phyloP scores from a whole-genome alignment of 1,140 invertebrate species.

The Drosophila ambigua region DNA sequence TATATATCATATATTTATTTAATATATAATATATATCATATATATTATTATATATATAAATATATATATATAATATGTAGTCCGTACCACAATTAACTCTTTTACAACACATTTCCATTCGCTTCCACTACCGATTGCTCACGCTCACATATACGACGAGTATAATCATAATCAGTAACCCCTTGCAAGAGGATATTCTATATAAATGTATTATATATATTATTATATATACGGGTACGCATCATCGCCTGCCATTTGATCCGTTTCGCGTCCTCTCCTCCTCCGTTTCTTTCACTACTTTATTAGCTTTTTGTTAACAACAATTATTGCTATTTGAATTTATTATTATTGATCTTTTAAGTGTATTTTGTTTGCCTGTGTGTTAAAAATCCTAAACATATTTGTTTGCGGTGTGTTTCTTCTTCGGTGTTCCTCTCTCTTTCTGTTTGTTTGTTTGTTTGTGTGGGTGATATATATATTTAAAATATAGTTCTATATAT shows the following conservation, averaged over 20 bases:
- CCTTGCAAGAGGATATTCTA: too few species aligned
- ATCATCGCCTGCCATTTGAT: slow-evolving; percentile 19
- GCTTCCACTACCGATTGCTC: slow-evolving; percentile 32
- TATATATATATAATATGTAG: slow-evolving; percentile 63
- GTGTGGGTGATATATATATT: slow-evolving; percentile 31
- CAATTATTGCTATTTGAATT: slow-evolving; percentile 78
- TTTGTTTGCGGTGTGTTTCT: slow-evolving; percentile 58
- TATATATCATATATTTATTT: slow-evolving; percentile 33
- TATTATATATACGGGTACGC: slow-evolving; percentile 43
- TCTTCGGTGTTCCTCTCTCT: slow-evolving; percentile 62
- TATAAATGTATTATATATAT: too few species aligned
- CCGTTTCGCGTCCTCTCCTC: neutral
- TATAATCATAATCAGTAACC: too few species aligned
- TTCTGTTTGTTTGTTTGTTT: slow-evolving; percentile 28
- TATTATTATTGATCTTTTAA: slow-evolving; percentile 63
- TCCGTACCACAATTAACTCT: slow-evolving; percentile 63
- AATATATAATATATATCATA: slow-evolving; percentile 41
- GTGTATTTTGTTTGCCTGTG: slow-evolving; percentile 49
- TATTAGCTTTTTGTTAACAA: slow-evolving; percentile 62
- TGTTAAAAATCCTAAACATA: slow-evolving; percentile 47
- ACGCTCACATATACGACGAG: slow-evolving; percentile 22
- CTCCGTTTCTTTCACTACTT: slow-evolving; percentile 23
- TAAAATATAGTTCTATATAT: slow-evolving; percentile 9
- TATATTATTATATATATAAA: slow-evolving; percentile 2
- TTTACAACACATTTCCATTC: slow-evolving; percentile 49